Evolutionary conservation across 2,888 invertebrate species (phyloP), one percentile per base, ranked within the genome.

Genomic region (Adelognathus sp.): DNA sequence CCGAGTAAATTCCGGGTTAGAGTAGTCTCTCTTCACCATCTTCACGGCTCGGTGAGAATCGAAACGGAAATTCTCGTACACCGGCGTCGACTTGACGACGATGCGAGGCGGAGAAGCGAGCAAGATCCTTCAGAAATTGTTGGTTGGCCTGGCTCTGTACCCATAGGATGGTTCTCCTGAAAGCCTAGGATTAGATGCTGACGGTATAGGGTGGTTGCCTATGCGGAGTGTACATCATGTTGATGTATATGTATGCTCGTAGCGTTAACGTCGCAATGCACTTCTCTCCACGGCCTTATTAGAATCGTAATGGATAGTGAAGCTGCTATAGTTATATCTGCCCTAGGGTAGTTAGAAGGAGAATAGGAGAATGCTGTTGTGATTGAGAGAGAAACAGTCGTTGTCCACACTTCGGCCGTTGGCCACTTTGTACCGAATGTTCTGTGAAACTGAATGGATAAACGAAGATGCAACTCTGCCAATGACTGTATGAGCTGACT

Each of bases 21-120:
- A 74, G 75, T 75, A 73, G 74, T 33, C 64, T 46, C 7, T 36
- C n/a, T 24, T n/a, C 24, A 24, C 21, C 24, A 7, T 11, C 24
- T 72, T 72, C 72, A 79, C 75, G 75, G 50, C 61, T 79, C 63
- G 61, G 63, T 67, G 76, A 63, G 61, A 79, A 79, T 72, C 71
- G 75, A 63, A 72, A 54, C 54, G 79, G 75, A 79, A 79, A 79
- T 74, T 76, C 67, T 61, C 72, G 63, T 67, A 54, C 18, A 36
- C 46, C 64, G n/a, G 52, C 36, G n/a, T 21, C 14, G 29, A 66
- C 41, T 74, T 36, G 24, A 41, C 24, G 36, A 56, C 31, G 56
- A 14, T n/a, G 56, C 46, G 56, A 16, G n/a, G 21, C 11, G 24
- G 18, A 5, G 27, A 24, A 7, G 14, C 14, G 16, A 29, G 14